Percentiles rank a stretch among this genome's conserved stretches.
These are phyloP conservation scores for Synergus laeviventris DNA, from an alignment of 2,888 invertebrate species.

Conservation along the genomic window DNA sequence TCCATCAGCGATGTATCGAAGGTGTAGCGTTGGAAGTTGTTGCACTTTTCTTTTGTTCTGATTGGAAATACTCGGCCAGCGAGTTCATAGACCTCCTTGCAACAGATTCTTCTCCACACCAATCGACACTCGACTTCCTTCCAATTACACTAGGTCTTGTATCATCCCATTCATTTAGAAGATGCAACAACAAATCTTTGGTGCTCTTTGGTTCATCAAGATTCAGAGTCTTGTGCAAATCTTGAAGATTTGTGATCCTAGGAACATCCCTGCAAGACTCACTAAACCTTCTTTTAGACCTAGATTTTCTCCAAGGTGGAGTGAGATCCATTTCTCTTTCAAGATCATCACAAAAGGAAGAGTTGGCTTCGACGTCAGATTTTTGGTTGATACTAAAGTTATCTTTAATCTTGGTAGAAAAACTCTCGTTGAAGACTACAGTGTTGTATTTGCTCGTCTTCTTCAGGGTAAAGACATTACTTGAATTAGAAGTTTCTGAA, in stretches of 20 bases:
- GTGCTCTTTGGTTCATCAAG: slow-evolving; percentile 77
- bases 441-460: slow-evolving; percentile 44
- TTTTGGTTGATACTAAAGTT: neutral
- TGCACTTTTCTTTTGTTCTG: slow-evolving; percentile 68
- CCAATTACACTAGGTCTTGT: slow-evolving; percentile 77
- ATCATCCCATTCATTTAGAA: slow-evolving; percentile 86
- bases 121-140: slow-evolving; percentile 85
- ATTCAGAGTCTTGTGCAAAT: slow-evolving; percentile 69
- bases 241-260: slow-evolving; percentile 68
- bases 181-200: slow-evolving; percentile 85
- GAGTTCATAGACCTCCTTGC: slow-evolving; percentile 89
- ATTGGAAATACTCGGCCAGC: slow-evolving; percentile 87
- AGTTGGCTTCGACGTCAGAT: neutral
- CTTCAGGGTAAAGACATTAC: slow-evolving; percentile 46
- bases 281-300: slow-evolving; percentile 69
- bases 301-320: slow-evolving; percentile 69
- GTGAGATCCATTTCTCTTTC: slow-evolving; percentile 66
- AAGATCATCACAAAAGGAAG: neutral
- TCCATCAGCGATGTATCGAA: slow-evolving; percentile 60
- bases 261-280: slow-evolving; percentile 73
- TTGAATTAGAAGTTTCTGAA: neutral
- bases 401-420: slow-evolving; percentile 11
- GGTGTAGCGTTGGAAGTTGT: slow-evolving; percentile 50
- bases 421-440: slow-evolving; percentile 19
- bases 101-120: slow-evolving; percentile 84